Evolutionary conservation across 2,888 invertebrate species (phyloP).

Genomic region (Tenthredo amoena): DNA sequence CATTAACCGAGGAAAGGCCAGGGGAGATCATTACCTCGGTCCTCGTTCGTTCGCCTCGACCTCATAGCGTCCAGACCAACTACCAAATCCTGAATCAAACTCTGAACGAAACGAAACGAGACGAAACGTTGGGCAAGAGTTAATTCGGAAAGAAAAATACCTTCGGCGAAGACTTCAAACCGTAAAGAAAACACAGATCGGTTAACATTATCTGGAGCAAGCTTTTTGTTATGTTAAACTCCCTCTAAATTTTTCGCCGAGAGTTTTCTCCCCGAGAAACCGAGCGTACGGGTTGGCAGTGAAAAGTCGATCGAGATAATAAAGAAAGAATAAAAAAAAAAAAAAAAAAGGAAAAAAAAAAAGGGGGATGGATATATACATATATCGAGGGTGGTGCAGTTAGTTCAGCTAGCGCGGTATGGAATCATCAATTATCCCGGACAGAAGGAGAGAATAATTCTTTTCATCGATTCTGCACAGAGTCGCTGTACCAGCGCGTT

Average conservation of each 20-base stretch:
- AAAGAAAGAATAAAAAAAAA: not conserved
- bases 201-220: not conserved
- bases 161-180: not conserved
- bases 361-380: not conserved
- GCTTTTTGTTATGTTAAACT: slow-evolving; percentile 13
- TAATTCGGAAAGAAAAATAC: slow-evolving; percentile 35
- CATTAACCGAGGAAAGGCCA: slow-evolving; percentile 44
- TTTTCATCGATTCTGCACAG: slow-evolving; percentile 29
- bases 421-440: slow-evolving; percentile 36
- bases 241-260: not conserved
- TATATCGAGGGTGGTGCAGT: not conserved
- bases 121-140: not conserved
- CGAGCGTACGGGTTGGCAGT: not conserved
- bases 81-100: slow-evolving; percentile 34
- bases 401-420: not conserved
- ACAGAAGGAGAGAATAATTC: slow-evolving; percentile 47
- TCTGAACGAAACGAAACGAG: not conserved
- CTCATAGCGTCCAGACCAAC: not conserved
- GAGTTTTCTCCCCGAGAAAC: not conserved
- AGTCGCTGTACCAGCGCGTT: not conserved
- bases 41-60: slow-evolving; percentile 26
- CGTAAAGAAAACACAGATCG: slow-evolving; percentile 25
- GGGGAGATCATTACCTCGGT: slow-evolving; percentile 38
- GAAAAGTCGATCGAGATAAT: slow-evolving; percentile 21
- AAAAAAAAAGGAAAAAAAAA: not conserved